Conservation (phyloP, 2,797 vertebrate genomes). For the Pipistrellus nathusii region DNA sequence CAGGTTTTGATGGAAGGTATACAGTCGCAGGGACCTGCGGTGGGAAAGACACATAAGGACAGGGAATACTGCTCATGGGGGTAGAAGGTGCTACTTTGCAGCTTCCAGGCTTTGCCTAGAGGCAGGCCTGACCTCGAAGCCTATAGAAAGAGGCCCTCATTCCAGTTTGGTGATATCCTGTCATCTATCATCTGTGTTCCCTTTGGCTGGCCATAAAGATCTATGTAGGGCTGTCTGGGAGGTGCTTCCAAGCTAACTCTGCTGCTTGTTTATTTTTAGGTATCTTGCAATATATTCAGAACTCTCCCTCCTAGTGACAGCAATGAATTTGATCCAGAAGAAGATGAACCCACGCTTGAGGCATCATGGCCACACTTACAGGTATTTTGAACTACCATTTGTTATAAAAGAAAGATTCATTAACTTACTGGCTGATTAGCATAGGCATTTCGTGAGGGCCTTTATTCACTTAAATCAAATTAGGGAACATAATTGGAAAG, state of each 20-base stretch:
- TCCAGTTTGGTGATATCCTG: background rate
- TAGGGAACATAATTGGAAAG: background rate
- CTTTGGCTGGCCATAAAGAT: background rate
- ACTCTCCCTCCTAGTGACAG: slow-evolving; percentile 99
- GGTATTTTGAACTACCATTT: slow-evolving; percentile 86
- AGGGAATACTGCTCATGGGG: background rate
- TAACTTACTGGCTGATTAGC: background rate
- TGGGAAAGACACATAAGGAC: background rate
- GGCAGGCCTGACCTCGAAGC: background rate
- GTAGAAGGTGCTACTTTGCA: background rate
- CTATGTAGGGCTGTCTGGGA: slow-evolving; percentile 32
- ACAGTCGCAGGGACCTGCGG: background rate
- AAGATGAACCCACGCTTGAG: slow-evolving; percentile 98
- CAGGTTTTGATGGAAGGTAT: background rate
- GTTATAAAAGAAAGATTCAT: slow-evolving; percentile 28
- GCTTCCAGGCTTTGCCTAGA: background rate
- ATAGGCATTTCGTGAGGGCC: slow-evolving; percentile 46
- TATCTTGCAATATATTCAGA: slow-evolving; percentile 99
- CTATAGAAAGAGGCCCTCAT: background rate
- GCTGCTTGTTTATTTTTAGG: slow-evolving; percentile 88
- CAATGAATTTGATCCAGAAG: slow-evolving; percentile 99
- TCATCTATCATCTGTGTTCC: background rate
- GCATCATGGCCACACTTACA: slow-evolving; percentile 99
- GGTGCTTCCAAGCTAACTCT: slow-evolving; percentile 65
- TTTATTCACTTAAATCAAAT: slow-evolving; percentile 64